A percentile compares a stretch with the other conserved stretches of the same genome.
Conservation (phyloP, 2,113 vertebrate genomes). For the Psilopsiagon aurifrons region DNA sequence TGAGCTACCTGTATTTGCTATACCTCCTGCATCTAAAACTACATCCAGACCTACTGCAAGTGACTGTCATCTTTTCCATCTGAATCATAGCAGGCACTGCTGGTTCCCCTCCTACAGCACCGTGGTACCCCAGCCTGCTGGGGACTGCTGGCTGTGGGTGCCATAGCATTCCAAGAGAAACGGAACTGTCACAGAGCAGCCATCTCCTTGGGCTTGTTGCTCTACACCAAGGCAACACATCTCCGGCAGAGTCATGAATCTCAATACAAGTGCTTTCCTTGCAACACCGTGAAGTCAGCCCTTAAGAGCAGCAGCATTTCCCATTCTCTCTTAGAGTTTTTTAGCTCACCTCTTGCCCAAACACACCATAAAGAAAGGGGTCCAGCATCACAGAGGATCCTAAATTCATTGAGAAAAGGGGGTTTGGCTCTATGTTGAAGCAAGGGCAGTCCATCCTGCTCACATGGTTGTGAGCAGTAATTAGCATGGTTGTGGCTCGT, state of each 20-base stretch:
- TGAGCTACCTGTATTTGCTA: background rate
- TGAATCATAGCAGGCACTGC: background rate
- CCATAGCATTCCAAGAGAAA: background rate
- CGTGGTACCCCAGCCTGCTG: background rate
- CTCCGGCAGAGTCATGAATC: background rate
- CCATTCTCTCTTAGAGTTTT: background rate
- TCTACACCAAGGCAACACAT: background rate
- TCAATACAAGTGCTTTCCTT: accelerated
- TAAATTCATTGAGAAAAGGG: background rate
- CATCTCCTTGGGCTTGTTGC: background rate
- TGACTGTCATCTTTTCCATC: background rate
- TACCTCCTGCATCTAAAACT: background rate
- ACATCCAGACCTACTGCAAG: background rate
- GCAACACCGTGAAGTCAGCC: background rate
- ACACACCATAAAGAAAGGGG: background rate
- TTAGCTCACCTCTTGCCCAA: background rate
- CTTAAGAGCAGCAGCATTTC: background rate
- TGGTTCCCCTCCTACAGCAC: background rate
- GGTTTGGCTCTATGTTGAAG: background rate
- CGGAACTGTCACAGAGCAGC: background rate
- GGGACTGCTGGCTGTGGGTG: background rate
- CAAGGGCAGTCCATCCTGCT: background rate
- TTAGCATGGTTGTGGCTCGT: background rate
- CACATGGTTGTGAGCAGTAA: accelerated
- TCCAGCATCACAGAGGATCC: background rate